A percentile compares a stretch with the other conserved stretches of the same genome.
Conservation (phyloP, 2,113 vertebrate species). For the Puma concolor region DNA sequence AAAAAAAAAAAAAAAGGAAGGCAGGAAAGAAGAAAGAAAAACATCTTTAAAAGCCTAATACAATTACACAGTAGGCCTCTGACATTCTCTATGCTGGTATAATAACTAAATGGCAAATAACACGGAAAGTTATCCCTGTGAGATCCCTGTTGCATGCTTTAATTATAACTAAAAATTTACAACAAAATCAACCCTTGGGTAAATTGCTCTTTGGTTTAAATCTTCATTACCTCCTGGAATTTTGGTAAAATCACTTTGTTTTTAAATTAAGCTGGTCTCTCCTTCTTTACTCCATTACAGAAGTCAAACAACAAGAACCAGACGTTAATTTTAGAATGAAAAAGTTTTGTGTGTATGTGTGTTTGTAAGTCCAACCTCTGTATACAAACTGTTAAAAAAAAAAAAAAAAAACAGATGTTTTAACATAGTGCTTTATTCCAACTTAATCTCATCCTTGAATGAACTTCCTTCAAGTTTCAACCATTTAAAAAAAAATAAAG, state of each 20-base stretch:
- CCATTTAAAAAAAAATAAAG: constrained; percentile 71
- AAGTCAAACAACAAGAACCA: constrained; percentile 66
- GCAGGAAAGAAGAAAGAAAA: neutral
- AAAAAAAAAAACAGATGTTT: constrained; percentile 70
- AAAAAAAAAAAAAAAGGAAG: neutral
- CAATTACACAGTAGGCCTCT: constrained; percentile 58
- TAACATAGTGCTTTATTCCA: constrained; percentile 81
- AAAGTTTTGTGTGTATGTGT: constrained; percentile 55
- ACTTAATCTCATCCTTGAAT: constrained; percentile 77
- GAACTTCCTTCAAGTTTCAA: constrained; percentile 82
- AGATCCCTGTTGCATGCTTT: constrained; percentile 72
- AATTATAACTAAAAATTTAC: constrained; percentile 73
- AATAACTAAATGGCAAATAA: constrained; percentile 55
- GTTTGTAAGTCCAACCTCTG: constrained; percentile 65
- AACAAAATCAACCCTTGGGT: constrained; percentile 74
- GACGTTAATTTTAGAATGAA: constrained; percentile 66
- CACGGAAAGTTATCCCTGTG: constrained; percentile 39
- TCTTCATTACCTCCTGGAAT: constrained; percentile 62
- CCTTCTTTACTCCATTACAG: constrained; percentile 59
- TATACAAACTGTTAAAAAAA: constrained; percentile 74
- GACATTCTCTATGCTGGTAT: constrained; percentile 70
- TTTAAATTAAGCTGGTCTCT: constrained; percentile 64
- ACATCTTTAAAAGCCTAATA: constrained; percentile 29
- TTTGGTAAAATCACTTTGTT: constrained; percentile 73
- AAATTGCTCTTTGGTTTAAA: constrained; percentile 83